Base-by-base conservation (phyloP, 1,140 invertebrate species). In the Drosophila busckii region DNA sequence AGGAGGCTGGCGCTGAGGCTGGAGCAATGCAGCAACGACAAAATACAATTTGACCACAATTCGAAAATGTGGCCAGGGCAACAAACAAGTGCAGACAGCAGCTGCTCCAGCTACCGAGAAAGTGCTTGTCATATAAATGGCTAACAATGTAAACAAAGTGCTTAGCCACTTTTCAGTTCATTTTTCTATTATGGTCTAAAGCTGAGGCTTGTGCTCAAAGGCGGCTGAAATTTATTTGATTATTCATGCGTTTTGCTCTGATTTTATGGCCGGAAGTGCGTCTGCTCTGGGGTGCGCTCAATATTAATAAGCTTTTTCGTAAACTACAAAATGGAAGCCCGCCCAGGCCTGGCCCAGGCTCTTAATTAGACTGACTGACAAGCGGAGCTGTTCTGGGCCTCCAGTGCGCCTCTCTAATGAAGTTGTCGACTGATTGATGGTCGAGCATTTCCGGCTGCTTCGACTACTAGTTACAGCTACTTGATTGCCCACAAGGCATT, bases 1-100 rank as follows among this genome's bases (percentile, higher is more conserved):
- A 63, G 32, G 17, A 41, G 40, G 26, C 26, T 40, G n/a, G 6
- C 42, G 38, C 12, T 9, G 12, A 44, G 12, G 15, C 29, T 35
- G 44, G 58, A 31, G 9, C 28, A 53, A 62, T 55, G 35, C 42
- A 40, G 25, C 54, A 48, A 49, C 52, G 45, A 54, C 53, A 53
- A 48, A 60, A 60, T 70, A 80, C 75, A 82, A 61, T 53, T 61
- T 61, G 64, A 80, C 73, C 73, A 82, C 73, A 80, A 73, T 65
- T 58, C 59, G 29, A 71, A n/a, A 68, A 64, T 80, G 49, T 80
- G 73, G 46, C 37, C 40, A 38, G 44, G n/a, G 13, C 34, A 41
- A 46, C 38, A 54, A 55, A 45, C 25, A 40, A 38, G 19, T 17
- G 8, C 4, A 40, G 17, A 31, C 32, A 25, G 8, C n/a, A n/a